Evolutionary conservation across 2,888 invertebrate genomes (phyloP).

Genomic region (Polietes domitor): DNA sequence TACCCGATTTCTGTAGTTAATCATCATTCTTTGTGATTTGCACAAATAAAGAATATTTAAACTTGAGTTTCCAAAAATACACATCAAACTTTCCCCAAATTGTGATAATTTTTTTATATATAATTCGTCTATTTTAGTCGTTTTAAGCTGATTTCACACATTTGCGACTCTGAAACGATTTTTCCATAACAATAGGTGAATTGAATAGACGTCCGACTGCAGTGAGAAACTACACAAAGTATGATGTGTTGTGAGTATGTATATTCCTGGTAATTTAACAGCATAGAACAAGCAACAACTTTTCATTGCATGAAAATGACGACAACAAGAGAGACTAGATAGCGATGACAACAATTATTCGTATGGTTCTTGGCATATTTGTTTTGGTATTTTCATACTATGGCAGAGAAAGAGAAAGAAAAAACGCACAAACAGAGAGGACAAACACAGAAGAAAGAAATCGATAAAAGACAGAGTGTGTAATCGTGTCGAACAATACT

Average conservation of each 20-base stretch:
- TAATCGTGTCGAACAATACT: neutral
- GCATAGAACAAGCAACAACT: constrained; percentile 20
- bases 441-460: constrained; percentile 18
- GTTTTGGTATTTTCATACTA: constrained; percentile 55
- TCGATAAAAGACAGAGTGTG: constrained; percentile 6
- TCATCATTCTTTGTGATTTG: constrained; percentile 29
- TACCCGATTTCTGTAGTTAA: constrained; percentile 62
- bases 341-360: constrained; percentile 38
- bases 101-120: neutral
- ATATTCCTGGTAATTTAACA: constrained; percentile 14
- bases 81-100: constrained; percentile 14
- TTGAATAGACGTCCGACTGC: constrained; percentile 28
- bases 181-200: constrained; percentile 53
- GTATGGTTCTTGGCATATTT: constrained; percentile 44
- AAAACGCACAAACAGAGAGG: neutral
- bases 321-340: constrained; percentile 31
- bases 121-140: neutral
- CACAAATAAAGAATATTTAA: neutral
- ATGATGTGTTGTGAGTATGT: neutral
- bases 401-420: neutral
- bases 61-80: too few species aligned
- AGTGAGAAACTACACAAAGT: neutral
- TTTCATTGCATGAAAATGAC: constrained; percentile 40
- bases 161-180: constrained; percentile 60
- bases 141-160: constrained; percentile 43